These are phyloP conservation scores for Carassius auratus DNA, from an alignment of 2,113 vertebrate genomes.

Conservation along the genomic window DNA sequence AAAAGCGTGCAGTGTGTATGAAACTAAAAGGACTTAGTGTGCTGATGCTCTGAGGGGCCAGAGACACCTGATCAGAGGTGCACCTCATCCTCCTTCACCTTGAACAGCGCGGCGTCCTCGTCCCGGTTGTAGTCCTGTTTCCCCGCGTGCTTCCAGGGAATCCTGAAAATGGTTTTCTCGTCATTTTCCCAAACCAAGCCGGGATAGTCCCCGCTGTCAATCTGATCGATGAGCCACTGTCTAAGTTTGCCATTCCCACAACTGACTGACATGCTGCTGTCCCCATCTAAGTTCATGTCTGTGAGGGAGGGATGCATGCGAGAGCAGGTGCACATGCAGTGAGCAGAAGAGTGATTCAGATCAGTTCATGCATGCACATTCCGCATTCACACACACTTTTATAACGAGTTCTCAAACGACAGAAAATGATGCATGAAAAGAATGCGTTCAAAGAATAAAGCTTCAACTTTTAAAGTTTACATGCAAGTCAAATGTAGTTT, in stretches of 20 bases:
- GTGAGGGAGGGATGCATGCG: slow-evolving; percentile 41
- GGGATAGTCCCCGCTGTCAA: slow-evolving; percentile 89
- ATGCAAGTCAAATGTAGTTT: not conserved
- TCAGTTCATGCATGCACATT: slow-evolving; percentile 12
- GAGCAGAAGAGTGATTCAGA: slow-evolving; percentile 3
- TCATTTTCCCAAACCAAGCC: slow-evolving; percentile 97
- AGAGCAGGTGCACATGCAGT: slow-evolving; percentile 17
- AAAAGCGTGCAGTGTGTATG: not conserved
- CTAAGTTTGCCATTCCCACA: slow-evolving; percentile 97
- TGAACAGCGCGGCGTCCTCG: slow-evolving; percentile 96
- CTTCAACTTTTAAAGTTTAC: not conserved
- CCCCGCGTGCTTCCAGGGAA: slow-evolving; percentile 97
- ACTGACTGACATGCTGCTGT: slow-evolving; percentile 81
- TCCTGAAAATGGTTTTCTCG: slow-evolving; percentile 93
- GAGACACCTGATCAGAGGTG: too few relatives aligned
- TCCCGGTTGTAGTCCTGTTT: slow-evolving; percentile 99
- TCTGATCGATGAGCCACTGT: slow-evolving; percentile 98
- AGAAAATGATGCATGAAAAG: not conserved
- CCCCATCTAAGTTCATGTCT: slow-evolving; percentile 77
- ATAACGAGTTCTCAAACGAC: not conserved
- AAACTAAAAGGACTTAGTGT: not conserved
- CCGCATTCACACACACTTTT: not conserved
- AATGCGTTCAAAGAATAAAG: not conserved
- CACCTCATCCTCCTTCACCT: slow-evolving; percentile 73
- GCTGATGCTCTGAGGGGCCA: too few relatives aligned